These are phyloP conservation scores for Chrysolophus pictus DNA, from an alignment of 2,797 vertebrate genomes.

Conservation along the genomic window DNA sequence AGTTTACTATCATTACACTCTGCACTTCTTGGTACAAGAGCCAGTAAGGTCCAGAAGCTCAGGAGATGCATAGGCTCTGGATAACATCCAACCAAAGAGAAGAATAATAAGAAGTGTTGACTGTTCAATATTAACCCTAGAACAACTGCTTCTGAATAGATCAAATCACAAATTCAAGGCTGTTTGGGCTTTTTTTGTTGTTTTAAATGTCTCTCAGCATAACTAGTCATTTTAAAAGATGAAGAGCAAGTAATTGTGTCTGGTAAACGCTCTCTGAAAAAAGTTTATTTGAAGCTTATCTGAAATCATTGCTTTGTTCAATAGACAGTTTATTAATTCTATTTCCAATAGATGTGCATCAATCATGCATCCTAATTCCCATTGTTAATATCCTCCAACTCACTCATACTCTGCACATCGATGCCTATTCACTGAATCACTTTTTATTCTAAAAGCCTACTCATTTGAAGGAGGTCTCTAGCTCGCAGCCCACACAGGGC, in stretches of 20 bases:
- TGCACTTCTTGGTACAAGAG: background rate
- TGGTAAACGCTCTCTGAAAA: background rate
- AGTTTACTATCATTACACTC: background rate
- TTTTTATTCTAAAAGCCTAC: background rate
- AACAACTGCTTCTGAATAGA: background rate
- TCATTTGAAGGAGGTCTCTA: background rate
- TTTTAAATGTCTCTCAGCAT: background rate
- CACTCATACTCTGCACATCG: background rate
- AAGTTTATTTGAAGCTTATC: background rate
- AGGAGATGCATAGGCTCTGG: background rate
- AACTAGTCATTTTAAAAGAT: background rate
- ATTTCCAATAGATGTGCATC: background rate
- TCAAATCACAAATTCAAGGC: background rate
- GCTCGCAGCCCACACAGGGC: background rate
- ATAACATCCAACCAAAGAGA: background rate
- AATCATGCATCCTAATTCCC: background rate
- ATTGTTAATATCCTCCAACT: background rate
- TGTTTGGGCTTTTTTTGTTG: background rate
- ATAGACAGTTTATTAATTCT: background rate
- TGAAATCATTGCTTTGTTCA: background rate
- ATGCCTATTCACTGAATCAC: background rate
- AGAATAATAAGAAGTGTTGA: background rate
- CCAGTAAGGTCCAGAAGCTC: background rate
- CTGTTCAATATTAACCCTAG: background rate
- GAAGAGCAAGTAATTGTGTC: background rate